Conservation (phyloP, 2,113 vertebrate species). For the Trichechus manatus region DNA sequence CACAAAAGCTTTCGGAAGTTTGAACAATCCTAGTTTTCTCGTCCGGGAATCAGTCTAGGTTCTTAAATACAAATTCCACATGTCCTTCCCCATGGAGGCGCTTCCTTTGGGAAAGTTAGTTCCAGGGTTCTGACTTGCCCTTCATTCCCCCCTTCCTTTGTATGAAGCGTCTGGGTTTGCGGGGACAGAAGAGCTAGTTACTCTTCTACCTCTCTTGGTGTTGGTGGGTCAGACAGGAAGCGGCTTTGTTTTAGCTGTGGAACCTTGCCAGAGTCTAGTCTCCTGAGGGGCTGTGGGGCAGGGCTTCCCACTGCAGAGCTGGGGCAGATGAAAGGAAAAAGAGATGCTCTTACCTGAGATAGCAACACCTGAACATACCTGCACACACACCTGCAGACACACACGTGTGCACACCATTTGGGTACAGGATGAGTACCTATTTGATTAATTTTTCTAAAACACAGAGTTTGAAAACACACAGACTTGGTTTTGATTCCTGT, state of each 20-base stretch:
- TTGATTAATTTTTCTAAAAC: not conserved
- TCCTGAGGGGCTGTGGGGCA: not conserved
- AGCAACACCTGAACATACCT: not conserved
- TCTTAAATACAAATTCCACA: not conserved
- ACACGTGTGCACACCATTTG: not conserved
- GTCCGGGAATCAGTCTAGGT: not conserved
- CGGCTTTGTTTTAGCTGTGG: slow-evolving; percentile 28
- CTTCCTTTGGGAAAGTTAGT: not conserved
- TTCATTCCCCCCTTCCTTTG: not conserved
- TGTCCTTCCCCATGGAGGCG: not conserved
- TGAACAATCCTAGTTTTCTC: not conserved
- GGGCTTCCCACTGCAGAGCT: not conserved
- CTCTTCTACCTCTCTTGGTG: not conserved
- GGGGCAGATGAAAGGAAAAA: slow-evolving; percentile 25
- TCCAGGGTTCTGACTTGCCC: not conserved
- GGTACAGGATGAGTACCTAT: not conserved
- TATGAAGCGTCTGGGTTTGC: not conserved
- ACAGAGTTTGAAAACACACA: not conserved
- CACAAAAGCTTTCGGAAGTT: slow-evolving; percentile 20
- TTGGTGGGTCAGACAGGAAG: not conserved
- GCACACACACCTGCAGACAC: too few relatives aligned
- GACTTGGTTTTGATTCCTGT: not conserved
- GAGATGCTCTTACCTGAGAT: not conserved
- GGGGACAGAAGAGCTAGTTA: not conserved
- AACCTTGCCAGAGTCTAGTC: not conserved